A percentile compares a stretch with the other conserved stretches of the same genome.
Conservation (phyloP, 2,888 invertebrate genomes). For the Alcis repandata region DNA sequence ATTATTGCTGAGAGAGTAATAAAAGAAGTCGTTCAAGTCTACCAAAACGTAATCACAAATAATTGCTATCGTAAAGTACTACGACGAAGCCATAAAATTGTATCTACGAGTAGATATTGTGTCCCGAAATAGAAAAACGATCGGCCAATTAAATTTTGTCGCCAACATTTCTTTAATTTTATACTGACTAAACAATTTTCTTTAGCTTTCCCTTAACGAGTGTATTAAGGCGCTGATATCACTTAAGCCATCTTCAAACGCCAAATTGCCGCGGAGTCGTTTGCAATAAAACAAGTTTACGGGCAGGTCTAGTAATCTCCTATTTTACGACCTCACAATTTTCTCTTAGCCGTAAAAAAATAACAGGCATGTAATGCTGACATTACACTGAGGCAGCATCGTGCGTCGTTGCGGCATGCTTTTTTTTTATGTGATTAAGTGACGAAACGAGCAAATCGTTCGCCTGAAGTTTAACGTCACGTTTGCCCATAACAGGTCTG, state of each 20-base stretch:
- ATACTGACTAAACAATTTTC: not conserved
- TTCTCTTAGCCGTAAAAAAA: conserved; percentile 18
- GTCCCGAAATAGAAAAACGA: not conserved
- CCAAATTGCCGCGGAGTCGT: conserved; percentile 18
- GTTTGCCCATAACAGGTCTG: too few species aligned
- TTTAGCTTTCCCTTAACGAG: conserved; percentile 9
- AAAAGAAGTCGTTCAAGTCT: too few species aligned
- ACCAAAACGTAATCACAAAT: too few species aligned
- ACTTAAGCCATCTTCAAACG: conserved; percentile 18
- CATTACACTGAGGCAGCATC: not conserved
- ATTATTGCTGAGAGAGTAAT: too few species aligned
- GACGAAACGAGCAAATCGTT: too few species aligned
- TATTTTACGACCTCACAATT: conserved; percentile 34
- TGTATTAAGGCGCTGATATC: conserved; percentile 10
- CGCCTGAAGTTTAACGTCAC: too few species aligned
- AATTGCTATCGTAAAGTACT: not conserved
- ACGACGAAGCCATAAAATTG: conserved; percentile 1
- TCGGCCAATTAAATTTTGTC: conserved; percentile 1
- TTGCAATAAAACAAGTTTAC: conserved; percentile 26
- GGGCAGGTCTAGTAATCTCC: conserved; percentile 17
- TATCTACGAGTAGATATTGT: not conserved
- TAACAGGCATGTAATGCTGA: conserved; percentile 3
- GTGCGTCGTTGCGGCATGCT: too few species aligned
- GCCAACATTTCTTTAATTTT: not conserved
- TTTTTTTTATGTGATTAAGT: too few species aligned